Percentiles rank a stretch among this genome's conserved stretches.
Conservation (phyloP, 1,140 invertebrate species). For the Plodia interpunctella region DNA sequence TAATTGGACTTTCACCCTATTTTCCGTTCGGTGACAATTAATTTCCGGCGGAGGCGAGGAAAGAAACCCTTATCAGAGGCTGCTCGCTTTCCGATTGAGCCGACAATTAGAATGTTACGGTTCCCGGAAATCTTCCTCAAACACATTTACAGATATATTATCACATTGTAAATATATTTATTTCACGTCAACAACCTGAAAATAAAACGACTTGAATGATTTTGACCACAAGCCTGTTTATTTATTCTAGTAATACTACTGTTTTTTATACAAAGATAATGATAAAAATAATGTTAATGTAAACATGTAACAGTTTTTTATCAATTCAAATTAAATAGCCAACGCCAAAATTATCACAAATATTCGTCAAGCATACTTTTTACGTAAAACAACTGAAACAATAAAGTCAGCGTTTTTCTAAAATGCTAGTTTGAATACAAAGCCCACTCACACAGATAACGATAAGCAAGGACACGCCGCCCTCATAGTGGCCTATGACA, state of each 20-base stretch:
- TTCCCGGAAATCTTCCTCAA: slow-evolving; percentile 11
- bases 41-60: slow-evolving; percentile 66
- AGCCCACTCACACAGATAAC: slow-evolving; percentile 15
- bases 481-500: slow-evolving; percentile 17
- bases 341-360: too few species aligned
- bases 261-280: too few species aligned
- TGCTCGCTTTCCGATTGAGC: slow-evolving; percentile 52
- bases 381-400: background rate
- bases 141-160: background rate
- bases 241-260: too few species aligned
- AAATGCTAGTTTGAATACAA: background rate
- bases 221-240: too few species aligned
- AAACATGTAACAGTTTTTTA: too few species aligned
- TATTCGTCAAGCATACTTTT: too few species aligned
- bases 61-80: slow-evolving; percentile 71
- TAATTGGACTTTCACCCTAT: slow-evolving; percentile 76
- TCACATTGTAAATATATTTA: too few species aligned
- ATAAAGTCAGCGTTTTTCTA: background rate
- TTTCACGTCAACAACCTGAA: background rate
- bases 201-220: too few species aligned
- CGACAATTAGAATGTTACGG: slow-evolving; percentile 44
- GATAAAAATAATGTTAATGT: too few species aligned
- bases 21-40: slow-evolving; percentile 76
- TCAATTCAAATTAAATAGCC: too few species aligned
- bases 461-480: slow-evolving; percentile 13